These are phyloP conservation scores for Leucopsar rothschildi DNA, from an alignment of 2,113 vertebrate species.

Conservation along the genomic window DNA sequence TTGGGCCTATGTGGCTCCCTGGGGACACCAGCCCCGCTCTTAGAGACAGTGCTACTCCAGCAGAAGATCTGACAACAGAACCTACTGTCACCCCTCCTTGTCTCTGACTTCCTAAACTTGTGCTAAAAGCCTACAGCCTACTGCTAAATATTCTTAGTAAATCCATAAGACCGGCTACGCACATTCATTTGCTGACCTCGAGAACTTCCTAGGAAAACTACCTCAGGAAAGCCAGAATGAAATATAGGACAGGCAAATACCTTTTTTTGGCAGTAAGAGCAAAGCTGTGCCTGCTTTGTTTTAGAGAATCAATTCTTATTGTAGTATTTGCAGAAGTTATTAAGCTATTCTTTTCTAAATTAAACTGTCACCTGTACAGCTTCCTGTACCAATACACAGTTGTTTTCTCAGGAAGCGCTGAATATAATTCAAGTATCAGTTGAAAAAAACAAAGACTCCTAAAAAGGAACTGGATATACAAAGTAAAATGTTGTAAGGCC, in stretches of 20 bases:
- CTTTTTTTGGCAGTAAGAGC: neutral
- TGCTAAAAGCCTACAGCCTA: neutral
- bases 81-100: neutral
- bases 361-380: neutral
- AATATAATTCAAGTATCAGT: neutral
- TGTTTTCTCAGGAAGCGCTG: conserved; percentile 3
- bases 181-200: neutral
- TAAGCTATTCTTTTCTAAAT: conserved; percentile 9
- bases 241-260: neutral
- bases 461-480: neutral
- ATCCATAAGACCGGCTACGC: neutral
- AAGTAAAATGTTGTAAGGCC: neutral
- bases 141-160: neutral
- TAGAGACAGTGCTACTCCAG: rapidly evolving
- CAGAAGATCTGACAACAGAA: neutral
- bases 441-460: conserved; percentile 1
- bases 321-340: neutral
- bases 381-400: neutral
- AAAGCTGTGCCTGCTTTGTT: neutral
- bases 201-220: neutral
- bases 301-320: neutral
- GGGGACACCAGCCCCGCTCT: neutral
- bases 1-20: neutral
- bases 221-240: neutral
- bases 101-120: neutral